phyloP scores from a whole-genome alignment of 2,888 invertebrate genomes.

The Oscheius myriophilus region DNA sequence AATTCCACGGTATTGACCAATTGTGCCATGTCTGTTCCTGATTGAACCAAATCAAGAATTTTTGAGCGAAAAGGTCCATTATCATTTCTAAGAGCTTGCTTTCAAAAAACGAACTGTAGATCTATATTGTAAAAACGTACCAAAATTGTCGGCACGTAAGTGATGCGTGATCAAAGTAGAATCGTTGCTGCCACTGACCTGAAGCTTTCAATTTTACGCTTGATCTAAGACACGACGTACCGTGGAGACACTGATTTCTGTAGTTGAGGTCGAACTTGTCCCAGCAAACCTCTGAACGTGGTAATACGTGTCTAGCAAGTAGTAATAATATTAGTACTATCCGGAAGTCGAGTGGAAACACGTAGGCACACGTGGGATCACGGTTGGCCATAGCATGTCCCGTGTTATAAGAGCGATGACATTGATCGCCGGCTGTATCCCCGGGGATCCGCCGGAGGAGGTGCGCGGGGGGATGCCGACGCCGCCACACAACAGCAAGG shows the following conservation, averaged over 20 bases:
- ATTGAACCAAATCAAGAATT: too few species aligned
- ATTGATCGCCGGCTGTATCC: constrained; percentile 28
- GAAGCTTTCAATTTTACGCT: constrained; percentile 7
- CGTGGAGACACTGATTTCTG: constrained; percentile 64
- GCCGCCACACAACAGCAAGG: constrained; percentile 29
- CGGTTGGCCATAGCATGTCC: constrained; percentile 26
- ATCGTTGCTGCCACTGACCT: constrained; percentile 69
- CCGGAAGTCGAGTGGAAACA: constrained; percentile 35
- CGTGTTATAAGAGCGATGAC: constrained; percentile 32
- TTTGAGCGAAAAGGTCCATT: too few species aligned
- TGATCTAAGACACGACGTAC: constrained; percentile 39
- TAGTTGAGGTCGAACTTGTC: constrained; percentile 68
- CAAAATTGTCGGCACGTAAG: constrained; percentile 63
- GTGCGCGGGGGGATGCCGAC: constrained; percentile 20
- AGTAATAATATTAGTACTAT: constrained; percentile 24
- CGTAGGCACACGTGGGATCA: constrained; percentile 27
- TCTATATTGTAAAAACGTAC: too few species aligned
- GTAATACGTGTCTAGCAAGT: constrained; percentile 20
- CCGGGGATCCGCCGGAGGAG: constrained; percentile 26
- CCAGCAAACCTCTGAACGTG: constrained; percentile 68
- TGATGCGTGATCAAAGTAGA: constrained; percentile 67
- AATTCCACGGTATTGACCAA: too few species aligned
- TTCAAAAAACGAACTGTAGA: too few species aligned
- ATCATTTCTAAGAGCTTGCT: too few species aligned
- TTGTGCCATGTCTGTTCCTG: too few species aligned